A percentile compares a stretch with the other conserved stretches of the same genome.
phyloP scores from a whole-genome alignment of 2,888 invertebrate genomes.

The Harmothoe impar region DNA sequence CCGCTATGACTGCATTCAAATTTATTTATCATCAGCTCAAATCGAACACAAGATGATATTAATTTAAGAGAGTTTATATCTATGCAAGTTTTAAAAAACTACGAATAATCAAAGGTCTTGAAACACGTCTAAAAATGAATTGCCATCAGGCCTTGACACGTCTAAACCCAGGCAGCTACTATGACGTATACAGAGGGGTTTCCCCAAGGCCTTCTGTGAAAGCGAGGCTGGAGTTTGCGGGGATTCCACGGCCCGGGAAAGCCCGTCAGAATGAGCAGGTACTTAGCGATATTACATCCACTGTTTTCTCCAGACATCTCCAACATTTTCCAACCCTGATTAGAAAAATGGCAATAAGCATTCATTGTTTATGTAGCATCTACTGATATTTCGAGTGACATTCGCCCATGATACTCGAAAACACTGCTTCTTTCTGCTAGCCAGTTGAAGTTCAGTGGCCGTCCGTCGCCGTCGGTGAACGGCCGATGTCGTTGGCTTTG shows the following conservation, averaged over 20 bases:
- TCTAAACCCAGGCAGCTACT: neutral
- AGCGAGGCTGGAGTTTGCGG: slow-evolving; percentile 9
- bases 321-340: neutral
- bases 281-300: neutral
- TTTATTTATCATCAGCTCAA: too few relatives aligned
- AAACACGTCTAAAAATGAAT: too few relatives aligned
- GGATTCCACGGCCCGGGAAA: slow-evolving; percentile 20
- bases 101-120: too few relatives aligned
- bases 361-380: neutral
- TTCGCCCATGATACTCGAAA: neutral
- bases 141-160: neutral
- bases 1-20: too few relatives aligned
- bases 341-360: slow-evolving; percentile 27
- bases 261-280: slow-evolving; percentile 11
- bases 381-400: slow-evolving; percentile 29
- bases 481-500: neutral
- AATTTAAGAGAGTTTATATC: too few relatives aligned
- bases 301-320: slow-evolving; percentile 46
- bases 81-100: too few relatives aligned
- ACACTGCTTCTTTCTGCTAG: neutral
- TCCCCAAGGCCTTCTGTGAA: neutral
- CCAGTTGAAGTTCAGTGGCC: neutral
- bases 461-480: neutral
- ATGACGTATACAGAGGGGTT: neutral
- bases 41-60: too few relatives aligned